A percentile compares a stretch with the other conserved stretches of the same genome.
phyloP scores from a whole-genome alignment of 2,888 invertebrate species.

The Stenolophus ochropezus region DNA sequence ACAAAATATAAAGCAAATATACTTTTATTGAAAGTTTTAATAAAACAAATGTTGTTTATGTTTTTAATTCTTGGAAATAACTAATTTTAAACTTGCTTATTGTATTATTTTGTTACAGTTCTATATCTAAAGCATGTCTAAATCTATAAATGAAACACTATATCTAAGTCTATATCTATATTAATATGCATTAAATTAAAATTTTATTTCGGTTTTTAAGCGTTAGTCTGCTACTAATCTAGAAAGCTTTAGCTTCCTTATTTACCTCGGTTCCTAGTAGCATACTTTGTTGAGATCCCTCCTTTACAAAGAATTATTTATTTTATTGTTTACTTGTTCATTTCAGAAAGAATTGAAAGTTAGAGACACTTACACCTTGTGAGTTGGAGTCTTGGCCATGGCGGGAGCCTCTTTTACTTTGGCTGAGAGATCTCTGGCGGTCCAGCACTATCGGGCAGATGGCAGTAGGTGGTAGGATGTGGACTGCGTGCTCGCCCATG shows the following conservation, averaged over 20 bases:
- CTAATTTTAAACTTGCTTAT: neutral
- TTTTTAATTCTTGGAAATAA: neutral
- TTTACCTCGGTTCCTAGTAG: slow-evolving; percentile 22
- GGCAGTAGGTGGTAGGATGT: slow-evolving; percentile 94
- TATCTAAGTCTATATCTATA: neutral
- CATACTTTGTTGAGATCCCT: slow-evolving; percentile 11
- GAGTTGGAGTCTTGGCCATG: slow-evolving; percentile 73
- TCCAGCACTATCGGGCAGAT: slow-evolving; percentile 94
- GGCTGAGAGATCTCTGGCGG: slow-evolving; percentile 84
- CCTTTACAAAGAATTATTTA: slow-evolving; percentile 32
- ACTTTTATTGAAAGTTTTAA: no score
- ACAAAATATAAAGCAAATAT: no score
- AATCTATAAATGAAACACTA: neutral
- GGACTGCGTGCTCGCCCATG: slow-evolving; percentile 89
- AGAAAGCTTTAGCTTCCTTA: slow-evolving; percentile 11
- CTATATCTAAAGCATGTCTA: neutral
- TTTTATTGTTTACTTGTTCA: slow-evolving; percentile 1
- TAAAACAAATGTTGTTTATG: no score
- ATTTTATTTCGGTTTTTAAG: neutral
- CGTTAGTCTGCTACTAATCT: neutral
- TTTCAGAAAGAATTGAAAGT: neutral
- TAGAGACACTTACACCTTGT: slow-evolving; percentile 50
- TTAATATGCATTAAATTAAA: neutral
- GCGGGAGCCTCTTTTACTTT: slow-evolving; percentile 75
- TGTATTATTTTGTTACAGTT: neutral